Percentiles rank a stretch among this genome's conserved stretches.
Conservation (phyloP, 1,140 invertebrate species). For the Gonatopus flavifemur region DNA sequence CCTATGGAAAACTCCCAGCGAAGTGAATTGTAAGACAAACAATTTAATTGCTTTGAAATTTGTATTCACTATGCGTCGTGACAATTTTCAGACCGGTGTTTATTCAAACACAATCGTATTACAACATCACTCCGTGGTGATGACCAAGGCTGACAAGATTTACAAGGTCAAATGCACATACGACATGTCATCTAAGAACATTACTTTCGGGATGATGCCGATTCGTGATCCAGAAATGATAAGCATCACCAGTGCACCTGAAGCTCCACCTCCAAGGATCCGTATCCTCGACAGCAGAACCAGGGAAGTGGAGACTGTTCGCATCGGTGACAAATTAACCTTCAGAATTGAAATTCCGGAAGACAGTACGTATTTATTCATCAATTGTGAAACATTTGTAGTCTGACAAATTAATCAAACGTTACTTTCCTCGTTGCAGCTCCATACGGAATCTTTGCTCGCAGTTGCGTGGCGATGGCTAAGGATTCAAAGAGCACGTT, state of each 20-base stretch:
- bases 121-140: conserved; percentile 93
- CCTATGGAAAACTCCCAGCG: too few species aligned
- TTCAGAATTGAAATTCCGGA: conserved; percentile 95
- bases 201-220: conserved; percentile 96
- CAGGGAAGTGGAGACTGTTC: conserved; percentile 89
- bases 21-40: too few species aligned
- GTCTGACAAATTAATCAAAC: conserved; percentile 3
- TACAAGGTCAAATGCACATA: conserved; percentile 97
- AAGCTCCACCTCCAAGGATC: conserved; percentile 91
- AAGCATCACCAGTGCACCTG: conserved; percentile 91
- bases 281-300: conserved; percentile 82
- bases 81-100: conserved; percentile 77
- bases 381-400: background rate
- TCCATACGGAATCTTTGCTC: conserved; percentile 93
- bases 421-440: conserved; percentile 63
- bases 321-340: conserved; percentile 91
- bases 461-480: conserved; percentile 94
- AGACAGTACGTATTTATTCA: conserved; percentile 82
- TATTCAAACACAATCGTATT: conserved; percentile 94
- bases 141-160: conserved; percentile 96
- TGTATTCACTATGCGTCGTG: conserved; percentile 38
- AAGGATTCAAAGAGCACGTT: conserved; percentile 95
- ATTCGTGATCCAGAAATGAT: conserved; percentile 94
- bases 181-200: conserved; percentile 94
- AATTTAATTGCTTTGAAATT: conserved; percentile 14